Conservation (phyloP, 2,113 vertebrate species). For the Lycaon pictus region DNA sequence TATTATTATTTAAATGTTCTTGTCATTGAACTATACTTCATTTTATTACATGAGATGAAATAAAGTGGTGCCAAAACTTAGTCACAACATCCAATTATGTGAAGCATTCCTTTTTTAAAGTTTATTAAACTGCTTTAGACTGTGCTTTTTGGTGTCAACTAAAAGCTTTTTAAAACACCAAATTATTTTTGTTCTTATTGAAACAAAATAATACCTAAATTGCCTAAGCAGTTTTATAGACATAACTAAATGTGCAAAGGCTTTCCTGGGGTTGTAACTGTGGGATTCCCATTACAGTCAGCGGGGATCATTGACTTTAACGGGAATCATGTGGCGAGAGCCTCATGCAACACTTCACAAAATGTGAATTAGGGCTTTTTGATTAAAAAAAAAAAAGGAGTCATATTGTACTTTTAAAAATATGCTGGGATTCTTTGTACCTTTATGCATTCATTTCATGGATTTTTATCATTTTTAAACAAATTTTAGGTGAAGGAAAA, state of each 20-base stretch:
- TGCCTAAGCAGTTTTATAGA: constrained; percentile 59
- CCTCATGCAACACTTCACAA: constrained; percentile 34
- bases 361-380: constrained; percentile 58
- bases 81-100: constrained; percentile 30
- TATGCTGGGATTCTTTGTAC: not conserved
- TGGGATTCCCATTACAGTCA: constrained; percentile 24
- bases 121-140: constrained; percentile 25
- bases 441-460: not conserved
- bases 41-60: not conserved
- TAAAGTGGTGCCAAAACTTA: not conserved
- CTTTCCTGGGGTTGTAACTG: not conserved
- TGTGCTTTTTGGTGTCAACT: constrained; percentile 16
- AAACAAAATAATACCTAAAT: constrained; percentile 67
- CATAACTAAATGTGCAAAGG: constrained; percentile 61
- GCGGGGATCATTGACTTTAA: constrained; percentile 33
- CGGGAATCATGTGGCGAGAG: not conserved
- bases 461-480: not conserved
- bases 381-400: not conserved
- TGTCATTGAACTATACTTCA: not conserved
- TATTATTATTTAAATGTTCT: not conserved
- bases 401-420: not conserved
- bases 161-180: constrained; percentile 20
- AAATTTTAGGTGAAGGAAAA: not conserved
- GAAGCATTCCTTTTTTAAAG: not conserved
- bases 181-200: constrained; percentile 54